phyloP scores from a whole-genome alignment of 2,888 invertebrate species.

The Callyntrura sp. region DNA sequence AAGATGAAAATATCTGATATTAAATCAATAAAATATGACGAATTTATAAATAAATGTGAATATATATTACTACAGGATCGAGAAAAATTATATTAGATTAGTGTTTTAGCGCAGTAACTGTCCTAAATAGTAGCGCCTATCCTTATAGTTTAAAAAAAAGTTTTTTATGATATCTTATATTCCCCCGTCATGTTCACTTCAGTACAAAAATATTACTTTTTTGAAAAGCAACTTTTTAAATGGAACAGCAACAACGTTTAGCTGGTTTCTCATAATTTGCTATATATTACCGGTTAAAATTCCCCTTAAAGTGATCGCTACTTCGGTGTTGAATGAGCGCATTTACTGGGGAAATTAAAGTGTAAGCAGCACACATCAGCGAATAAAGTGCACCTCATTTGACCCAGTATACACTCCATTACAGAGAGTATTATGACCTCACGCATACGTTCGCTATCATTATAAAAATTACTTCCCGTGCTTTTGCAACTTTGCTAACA shows the following conservation, averaged over 20 bases:
- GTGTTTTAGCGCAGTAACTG: too few relatives aligned
- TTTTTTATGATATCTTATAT: too few relatives aligned
- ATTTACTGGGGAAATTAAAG: background rate
- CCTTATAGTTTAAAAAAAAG: background rate
- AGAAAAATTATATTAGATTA: too few relatives aligned
- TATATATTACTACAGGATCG: too few relatives aligned
- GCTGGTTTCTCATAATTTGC: background rate
- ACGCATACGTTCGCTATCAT: background rate
- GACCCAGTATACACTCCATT: background rate
- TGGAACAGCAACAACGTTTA: too few relatives aligned
- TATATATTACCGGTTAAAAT: background rate
- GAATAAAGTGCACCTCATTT: background rate
- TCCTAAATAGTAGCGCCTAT: too few relatives aligned
- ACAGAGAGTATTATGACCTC: background rate
- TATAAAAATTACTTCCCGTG: slow-evolving; percentile 24
- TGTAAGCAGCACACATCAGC: background rate
- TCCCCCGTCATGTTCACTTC: too few relatives aligned
- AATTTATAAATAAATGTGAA: too few relatives aligned
- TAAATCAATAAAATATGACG: too few relatives aligned
- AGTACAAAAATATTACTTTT: background rate
- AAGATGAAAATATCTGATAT: too few relatives aligned
- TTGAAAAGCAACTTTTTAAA: slow-evolving; percentile 23
- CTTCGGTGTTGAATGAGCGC: background rate
- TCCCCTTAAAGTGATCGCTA: background rate
- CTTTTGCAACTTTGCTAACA: slow-evolving; percentile 22